Percentiles rank a stretch among this genome's conserved stretches.
These are phyloP conservation scores for Apodemus agrarius DNA, from an alignment of 2,797 vertebrate species.

Conservation along the genomic window DNA sequence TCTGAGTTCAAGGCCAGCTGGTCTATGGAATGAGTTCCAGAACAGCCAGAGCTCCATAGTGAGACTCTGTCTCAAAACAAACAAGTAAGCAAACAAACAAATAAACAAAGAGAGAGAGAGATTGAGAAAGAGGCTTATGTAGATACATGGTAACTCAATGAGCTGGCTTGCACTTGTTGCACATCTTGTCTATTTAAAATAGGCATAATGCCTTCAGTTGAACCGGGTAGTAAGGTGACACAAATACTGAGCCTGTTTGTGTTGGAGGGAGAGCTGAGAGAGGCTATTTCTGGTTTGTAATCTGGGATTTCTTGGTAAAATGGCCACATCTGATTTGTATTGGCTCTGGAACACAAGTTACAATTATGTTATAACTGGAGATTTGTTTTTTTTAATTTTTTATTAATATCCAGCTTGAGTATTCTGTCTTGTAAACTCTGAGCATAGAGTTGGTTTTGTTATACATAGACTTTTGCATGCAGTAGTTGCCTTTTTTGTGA, in stretches of 20 bases:
- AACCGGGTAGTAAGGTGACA: background rate
- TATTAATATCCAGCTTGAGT: background rate
- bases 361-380: slow-evolving; percentile 39
- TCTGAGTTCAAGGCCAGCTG: background rate
- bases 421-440: slow-evolving; percentile 4
- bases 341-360: background rate
- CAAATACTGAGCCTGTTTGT: slow-evolving; percentile 2
- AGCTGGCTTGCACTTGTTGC: background rate
- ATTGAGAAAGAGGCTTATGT: background rate
- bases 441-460: slow-evolving; percentile 36
- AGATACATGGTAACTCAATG: background rate
- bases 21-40: background rate
- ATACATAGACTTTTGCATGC: background rate
- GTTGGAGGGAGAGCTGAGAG: slow-evolving; percentile 5
- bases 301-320: background rate
- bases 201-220: slow-evolving; percentile 13
- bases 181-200: slow-evolving; percentile 23
- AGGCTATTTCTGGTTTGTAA: slow-evolving; percentile 2
- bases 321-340: background rate
- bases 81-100: background rate
- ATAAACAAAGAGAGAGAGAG: background rate
- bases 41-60: background rate
- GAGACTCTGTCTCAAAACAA: background rate
- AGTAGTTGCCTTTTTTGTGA: slow-evolving; percentile 36
- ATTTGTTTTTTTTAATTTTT: slow-evolving; percentile 45